Evolutionary conservation across 1,140 invertebrate species (phyloP).

Genomic region (Sarcophaga peregrina): DNA sequence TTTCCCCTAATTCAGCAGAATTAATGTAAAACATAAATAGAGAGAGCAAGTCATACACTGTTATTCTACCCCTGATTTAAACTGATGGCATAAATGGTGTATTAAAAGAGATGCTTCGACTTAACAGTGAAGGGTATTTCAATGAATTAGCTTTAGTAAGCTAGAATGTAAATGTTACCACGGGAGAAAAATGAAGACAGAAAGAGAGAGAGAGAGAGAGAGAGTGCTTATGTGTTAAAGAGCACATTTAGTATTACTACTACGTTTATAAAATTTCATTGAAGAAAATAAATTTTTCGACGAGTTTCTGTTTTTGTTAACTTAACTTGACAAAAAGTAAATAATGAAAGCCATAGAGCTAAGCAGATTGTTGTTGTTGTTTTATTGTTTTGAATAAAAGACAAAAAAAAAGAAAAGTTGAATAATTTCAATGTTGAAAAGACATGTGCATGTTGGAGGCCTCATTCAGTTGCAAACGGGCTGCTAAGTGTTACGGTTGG

Average conservation of each 20-base stretch:
- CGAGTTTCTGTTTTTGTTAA: slow-evolving; percentile 4
- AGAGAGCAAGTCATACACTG: not conserved
- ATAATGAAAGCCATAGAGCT: not conserved
- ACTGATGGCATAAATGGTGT: not conserved
- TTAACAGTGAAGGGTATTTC: not conserved
- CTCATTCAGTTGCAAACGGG: slow-evolving; percentile 31
- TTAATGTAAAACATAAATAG: not conserved
- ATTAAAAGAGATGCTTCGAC: not conserved
- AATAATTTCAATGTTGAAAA: slow-evolving; percentile 34
- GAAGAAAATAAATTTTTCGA: slow-evolving; percentile 23
- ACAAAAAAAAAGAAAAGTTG: not conserved
- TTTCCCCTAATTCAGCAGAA: not conserved
- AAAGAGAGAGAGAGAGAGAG: not conserved
- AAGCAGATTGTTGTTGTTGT: too few species aligned
- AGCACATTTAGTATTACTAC: not conserved
- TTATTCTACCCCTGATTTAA: too few species aligned
- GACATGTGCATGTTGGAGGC: slow-evolving; percentile 22
- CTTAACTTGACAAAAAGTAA: not conserved
- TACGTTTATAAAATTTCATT: slow-evolving; percentile 2
- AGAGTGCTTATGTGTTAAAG: not conserved
- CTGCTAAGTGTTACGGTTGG: slow-evolving; percentile 4
- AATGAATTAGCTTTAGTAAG: not conserved
- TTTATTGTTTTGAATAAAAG: too few species aligned
- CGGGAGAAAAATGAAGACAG: too few species aligned
- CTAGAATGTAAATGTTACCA: not conserved